A percentile compares a stretch with the other conserved stretches of the same genome.
These are phyloP conservation scores for Bujurquina vittata DNA, from an alignment of 2,113 vertebrate species.

Conservation along the genomic window DNA sequence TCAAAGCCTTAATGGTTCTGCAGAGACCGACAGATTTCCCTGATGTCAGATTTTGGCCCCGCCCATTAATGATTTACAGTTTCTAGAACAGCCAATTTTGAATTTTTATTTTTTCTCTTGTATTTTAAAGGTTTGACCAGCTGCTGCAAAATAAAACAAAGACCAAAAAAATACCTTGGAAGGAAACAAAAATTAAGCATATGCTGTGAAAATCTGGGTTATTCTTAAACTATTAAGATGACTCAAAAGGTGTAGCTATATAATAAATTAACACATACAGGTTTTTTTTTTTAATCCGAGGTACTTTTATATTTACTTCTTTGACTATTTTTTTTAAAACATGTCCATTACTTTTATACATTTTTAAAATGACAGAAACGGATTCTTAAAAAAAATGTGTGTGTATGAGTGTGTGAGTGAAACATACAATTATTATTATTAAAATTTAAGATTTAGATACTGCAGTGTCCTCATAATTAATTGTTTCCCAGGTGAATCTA, in stretches of 20 bases:
- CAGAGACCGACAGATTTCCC: not conserved
- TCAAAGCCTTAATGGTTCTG: not conserved
- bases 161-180: too few species aligned
- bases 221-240: not conserved
- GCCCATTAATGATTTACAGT: not conserved
- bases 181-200: too few species aligned
- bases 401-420: too few species aligned
- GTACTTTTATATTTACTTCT: not conserved
- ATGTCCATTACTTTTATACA: not conserved
- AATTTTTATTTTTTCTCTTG: too few species aligned
- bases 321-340: not conserved
- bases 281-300: not conserved
- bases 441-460: not conserved
- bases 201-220: not conserved
- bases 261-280: not conserved
- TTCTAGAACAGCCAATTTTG: too few species aligned
- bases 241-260: not conserved
- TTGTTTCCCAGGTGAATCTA: not conserved
- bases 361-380: not conserved
- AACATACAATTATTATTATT: not conserved
- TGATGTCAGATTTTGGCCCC: not conserved
- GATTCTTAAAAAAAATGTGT: not conserved
- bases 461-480: not conserved
- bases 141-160: too few species aligned
- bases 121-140: not conserved